phyloP scores from a whole-genome alignment of 2,888 invertebrate species.

The Dorcus parallelipipedus region DNA sequence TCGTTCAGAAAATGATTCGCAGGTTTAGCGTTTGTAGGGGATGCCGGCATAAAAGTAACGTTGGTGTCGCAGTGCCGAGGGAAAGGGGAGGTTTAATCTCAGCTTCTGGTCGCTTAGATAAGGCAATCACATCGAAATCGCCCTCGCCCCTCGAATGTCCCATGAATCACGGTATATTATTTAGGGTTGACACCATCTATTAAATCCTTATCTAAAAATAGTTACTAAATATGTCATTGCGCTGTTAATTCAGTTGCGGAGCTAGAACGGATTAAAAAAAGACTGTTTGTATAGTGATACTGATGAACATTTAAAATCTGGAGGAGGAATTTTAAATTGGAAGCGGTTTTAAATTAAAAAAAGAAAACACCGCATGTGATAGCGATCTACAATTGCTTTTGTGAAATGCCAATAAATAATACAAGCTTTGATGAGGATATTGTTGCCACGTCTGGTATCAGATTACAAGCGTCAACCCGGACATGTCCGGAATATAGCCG shows the following conservation, averaged over 20 bases:
- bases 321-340: background rate
- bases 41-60: background rate
- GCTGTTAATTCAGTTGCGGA: background rate
- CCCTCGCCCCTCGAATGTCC: constrained; percentile 37
- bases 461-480: constrained; percentile 14
- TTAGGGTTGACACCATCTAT: constrained; percentile 50
- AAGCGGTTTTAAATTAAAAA: background rate
- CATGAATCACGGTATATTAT: constrained; percentile 47
- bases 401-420: background rate
- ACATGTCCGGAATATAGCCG: constrained; percentile 23
- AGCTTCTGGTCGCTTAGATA: constrained; percentile 52
- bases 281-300: background rate
- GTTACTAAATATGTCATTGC: constrained; percentile 40
- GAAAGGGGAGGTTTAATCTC: constrained; percentile 44
- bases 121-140: constrained; percentile 48
- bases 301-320: background rate
- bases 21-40: background rate
- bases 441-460: constrained; percentile 7
- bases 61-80: constrained; percentile 15
- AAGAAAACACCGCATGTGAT: background rate
- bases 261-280: background rate
- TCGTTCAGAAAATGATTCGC: constrained; percentile 1
- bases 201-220: constrained; percentile 48
- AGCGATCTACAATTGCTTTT: background rate
- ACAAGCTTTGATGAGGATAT: constrained; percentile 8